Evolutionary conservation across 2,113 vertebrate genomes (phyloP), one percentile per base, ranked within the genome.

Genomic region (Peucedramus taeniatus): DNA sequence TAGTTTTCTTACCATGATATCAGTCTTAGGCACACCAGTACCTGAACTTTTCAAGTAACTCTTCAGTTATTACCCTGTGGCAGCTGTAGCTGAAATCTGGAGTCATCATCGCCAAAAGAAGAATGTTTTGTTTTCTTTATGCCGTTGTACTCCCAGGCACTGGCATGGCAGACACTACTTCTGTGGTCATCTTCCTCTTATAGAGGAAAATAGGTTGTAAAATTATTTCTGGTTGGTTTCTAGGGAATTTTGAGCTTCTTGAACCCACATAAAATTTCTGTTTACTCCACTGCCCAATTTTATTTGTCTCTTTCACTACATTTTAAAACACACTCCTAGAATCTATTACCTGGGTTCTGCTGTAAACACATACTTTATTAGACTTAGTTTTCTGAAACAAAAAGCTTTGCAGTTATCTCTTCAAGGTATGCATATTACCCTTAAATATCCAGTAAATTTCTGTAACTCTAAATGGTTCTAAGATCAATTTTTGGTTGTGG

Each of bases 171-270:
- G 26, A 30, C 31, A 21, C 33, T 82, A 28, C 18, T 71, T 56
- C 15, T 68, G 20, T 54, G 26, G 26, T 15, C 0, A 0, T 27
- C 13, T 63, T 33, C 47, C 24, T 57, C 68, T 19, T 63, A 13
- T 0, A 53, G 21, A 37, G 11, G 15, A 80, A 88, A 70, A 54
- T 1, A 50, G 4, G 2, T 47, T 80, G 60, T 28, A 49, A 69
- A 72, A 37, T 37, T 40, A 35, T 66, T 94, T 21, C 17, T 28
- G 15, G 3, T 31, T 37, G 0, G 30, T 72, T 74, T 80, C 30
- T 50, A 33, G 49, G 79, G 11, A 71, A 44, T 16, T 71, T 74
- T 22, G 31, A 89, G 19, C 17, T 44, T 91, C 33, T 44, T 64
- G 53, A 80, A 87, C 18, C 2, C 15, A 69, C 15, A 66, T 44